phyloP scores from a whole-genome alignment of 1,140 invertebrate species.

The Goniozus legneri region DNA sequence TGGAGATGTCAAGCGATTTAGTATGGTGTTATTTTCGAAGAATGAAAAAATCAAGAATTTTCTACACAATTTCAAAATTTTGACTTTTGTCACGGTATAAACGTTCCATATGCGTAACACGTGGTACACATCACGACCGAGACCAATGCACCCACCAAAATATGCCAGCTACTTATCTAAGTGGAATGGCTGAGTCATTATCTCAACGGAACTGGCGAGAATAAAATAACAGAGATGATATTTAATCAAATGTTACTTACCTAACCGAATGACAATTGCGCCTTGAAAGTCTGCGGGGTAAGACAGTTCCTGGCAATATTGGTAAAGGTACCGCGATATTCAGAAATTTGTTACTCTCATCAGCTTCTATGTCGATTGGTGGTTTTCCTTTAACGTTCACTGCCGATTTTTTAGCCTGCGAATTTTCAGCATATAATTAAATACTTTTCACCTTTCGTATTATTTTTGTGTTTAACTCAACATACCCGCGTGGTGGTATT shows the following conservation, averaged over 20 bases:
- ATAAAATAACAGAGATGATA: too few relatives aligned
- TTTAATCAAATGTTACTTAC: constrained; percentile 26
- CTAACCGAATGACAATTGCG: constrained; percentile 57
- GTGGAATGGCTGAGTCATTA: too few relatives aligned
- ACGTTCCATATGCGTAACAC: too few relatives aligned
- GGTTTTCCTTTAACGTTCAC: constrained; percentile 40
- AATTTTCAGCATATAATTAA: constrained; percentile 7
- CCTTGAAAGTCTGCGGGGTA: constrained; percentile 52
- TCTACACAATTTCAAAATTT: too few relatives aligned
- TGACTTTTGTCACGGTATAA: too few relatives aligned
- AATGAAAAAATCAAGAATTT: too few relatives aligned
- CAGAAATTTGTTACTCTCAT: constrained; percentile 52
- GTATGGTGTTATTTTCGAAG: too few relatives aligned
- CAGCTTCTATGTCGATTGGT: constrained; percentile 18
- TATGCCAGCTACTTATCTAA: too few relatives aligned
- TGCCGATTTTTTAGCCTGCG: constrained; percentile 35
- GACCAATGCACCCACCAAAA: too few relatives aligned
- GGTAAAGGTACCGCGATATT: constrained; percentile 62
- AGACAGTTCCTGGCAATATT: constrained; percentile 40
- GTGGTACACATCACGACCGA: too few relatives aligned
- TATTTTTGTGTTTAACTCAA: not conserved
- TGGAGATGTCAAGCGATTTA: too few relatives aligned
- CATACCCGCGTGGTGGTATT: not conserved
- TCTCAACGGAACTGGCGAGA: too few relatives aligned
- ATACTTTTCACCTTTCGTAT: not conserved